These are phyloP conservation scores for Blastomussa wellsi DNA, from an alignment of 92 coral and sea anemone species.

Conservation along the genomic window DNA sequence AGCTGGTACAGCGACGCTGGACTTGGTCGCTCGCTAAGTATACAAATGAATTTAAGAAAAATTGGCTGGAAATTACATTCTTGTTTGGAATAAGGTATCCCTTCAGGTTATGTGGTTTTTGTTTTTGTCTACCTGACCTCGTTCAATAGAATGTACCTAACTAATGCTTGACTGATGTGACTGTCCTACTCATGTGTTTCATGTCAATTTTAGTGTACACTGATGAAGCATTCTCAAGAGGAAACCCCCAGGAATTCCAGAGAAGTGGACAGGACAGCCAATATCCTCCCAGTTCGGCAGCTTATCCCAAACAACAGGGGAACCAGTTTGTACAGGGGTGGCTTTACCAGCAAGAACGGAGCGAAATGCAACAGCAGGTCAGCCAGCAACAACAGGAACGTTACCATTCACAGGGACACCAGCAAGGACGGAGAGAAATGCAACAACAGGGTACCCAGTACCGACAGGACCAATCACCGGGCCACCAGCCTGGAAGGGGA, in stretches of 20 bases:
- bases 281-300: background rate
- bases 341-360: background rate
- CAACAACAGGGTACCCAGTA: background rate
- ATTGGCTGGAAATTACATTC: background rate
- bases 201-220: background rate
- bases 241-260: background rate
- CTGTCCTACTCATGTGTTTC: background rate
- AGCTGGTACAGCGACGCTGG: background rate
- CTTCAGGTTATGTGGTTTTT: background rate
- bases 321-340: too few species aligned
- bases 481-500: background rate
- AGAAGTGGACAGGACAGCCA: background rate
- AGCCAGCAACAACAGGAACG: background rate
- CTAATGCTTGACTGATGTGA: background rate
- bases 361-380: background rate
- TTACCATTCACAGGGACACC: slow-evolving; percentile 7
- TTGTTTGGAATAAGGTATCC: background rate
- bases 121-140: background rate
- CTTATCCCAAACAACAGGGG: background rate
- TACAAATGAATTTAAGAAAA: background rate
- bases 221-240: background rate
- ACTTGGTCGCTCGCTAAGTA: background rate
- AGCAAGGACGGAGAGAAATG: background rate
- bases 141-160: background rate
- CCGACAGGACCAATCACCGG: background rate